Percentiles rank a stretch among this genome's conserved stretches.
Evolutionary conservation across 2,888 invertebrate species (phyloP).

Genomic region (Ceriagrion tenellum): DNA sequence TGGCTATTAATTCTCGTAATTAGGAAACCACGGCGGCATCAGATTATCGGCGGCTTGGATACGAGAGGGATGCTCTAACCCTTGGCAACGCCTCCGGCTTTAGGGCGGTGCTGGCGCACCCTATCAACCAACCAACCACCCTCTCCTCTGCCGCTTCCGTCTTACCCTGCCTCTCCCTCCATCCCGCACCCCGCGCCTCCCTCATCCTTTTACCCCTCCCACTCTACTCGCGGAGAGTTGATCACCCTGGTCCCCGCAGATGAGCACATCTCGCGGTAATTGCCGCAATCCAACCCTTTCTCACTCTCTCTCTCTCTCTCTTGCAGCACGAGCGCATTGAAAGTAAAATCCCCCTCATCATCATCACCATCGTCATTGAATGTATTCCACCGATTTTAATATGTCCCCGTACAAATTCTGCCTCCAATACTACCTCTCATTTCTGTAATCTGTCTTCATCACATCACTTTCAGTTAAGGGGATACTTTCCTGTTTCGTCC

Average conservation of each 20-base stretch:
- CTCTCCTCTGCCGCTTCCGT: neutral
- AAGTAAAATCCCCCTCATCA: no score
- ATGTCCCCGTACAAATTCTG: no score
- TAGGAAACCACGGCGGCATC: constrained; percentile 4
- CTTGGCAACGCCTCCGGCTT: neutral
- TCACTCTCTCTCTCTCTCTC: neutral
- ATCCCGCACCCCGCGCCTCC: neutral
- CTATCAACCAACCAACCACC: neutral
- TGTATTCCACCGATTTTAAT: no score
- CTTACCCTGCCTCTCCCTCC: neutral
- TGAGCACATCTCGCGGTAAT: neutral
- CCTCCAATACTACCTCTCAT: no score
- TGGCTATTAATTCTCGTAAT: constrained; percentile 44
- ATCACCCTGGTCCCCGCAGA: neutral
- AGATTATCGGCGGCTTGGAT: neutral
- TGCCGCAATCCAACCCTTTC: neutral
- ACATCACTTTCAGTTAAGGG: no score
- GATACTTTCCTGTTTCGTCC: no score
- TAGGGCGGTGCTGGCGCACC: neutral
- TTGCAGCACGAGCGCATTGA: no score
- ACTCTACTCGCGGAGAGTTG: neutral
- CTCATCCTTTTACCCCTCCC: neutral
- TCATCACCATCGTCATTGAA: no score
- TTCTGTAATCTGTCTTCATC: no score
- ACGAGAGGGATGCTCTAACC: neutral